phyloP scores from a whole-genome alignment of 1,140 invertebrate species.

The Polyergus mexicanus region DNA sequence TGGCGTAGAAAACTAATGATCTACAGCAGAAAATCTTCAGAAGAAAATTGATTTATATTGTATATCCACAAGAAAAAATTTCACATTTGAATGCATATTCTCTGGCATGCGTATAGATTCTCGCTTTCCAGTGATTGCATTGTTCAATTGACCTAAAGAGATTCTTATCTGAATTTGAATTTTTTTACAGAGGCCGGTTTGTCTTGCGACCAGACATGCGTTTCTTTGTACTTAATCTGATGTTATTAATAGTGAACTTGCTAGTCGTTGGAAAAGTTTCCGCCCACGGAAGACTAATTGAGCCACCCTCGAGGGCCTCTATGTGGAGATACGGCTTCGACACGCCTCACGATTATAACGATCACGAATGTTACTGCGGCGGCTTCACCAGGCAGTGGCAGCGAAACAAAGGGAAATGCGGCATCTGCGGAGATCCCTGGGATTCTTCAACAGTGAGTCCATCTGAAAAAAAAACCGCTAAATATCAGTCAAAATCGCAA shows the following conservation, averaged over 20 bases:
- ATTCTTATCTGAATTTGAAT: background rate
- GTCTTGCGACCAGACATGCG: constrained; percentile 59
- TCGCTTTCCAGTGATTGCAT: background rate
- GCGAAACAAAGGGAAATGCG: constrained; percentile 92
- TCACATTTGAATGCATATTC: constrained; percentile 32
- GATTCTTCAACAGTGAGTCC: constrained; percentile 87
- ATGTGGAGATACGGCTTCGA: constrained; percentile 92
- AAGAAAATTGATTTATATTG: background rate
- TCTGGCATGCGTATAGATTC: background rate
- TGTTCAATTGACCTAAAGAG: background rate
- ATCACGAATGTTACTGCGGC: constrained; percentile 96
- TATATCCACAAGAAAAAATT: constrained; percentile 11
- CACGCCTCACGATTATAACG: constrained; percentile 92
- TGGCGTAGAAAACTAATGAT: background rate
- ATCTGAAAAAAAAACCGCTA: background rate
- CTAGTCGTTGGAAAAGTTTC: constrained; percentile 73
- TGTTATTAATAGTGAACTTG: constrained; percentile 39
- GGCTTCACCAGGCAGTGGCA: constrained; percentile 93
- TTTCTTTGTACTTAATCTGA: constrained; percentile 12
- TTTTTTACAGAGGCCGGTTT: constrained; percentile 52
- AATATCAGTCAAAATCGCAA: background rate
- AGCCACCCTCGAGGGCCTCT: constrained; percentile 94
- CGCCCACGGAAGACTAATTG: constrained; percentile 93
- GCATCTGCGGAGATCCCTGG: constrained; percentile 95
- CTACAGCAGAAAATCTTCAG: background rate